These are phyloP conservation scores for Hystrix brachyura DNA, from an alignment of 2,113 vertebrate genomes.

Conservation along the genomic window DNA sequence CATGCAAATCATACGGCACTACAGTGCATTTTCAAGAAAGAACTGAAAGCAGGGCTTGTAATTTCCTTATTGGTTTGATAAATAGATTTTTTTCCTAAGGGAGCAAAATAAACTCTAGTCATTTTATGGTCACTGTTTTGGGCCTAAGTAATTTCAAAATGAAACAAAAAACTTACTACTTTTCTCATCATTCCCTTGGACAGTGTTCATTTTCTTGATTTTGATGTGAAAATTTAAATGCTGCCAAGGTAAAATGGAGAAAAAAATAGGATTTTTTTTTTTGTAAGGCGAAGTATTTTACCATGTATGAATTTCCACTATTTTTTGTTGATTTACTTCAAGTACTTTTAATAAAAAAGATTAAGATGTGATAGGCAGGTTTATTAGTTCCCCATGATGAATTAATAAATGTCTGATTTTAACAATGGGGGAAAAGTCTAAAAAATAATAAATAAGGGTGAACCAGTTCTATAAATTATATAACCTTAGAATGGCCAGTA, in stretches of 20 bases:
- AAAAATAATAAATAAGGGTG: constrained; percentile 50
- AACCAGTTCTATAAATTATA: not conserved
- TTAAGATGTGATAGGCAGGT: not conserved
- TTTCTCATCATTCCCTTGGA: not conserved
- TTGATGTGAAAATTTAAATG: constrained; percentile 47
- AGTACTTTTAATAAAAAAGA: not conserved
- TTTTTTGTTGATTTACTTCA: not conserved
- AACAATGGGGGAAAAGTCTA: not conserved
- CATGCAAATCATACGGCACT: constrained; percentile 67
- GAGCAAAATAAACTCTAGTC: not conserved
- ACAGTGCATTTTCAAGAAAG: constrained; percentile 61
- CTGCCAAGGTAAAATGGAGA: not conserved
- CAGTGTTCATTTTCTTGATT: not conserved
- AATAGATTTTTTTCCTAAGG: constrained; percentile 17
- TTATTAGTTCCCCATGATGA: not conserved
- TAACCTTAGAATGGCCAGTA: not conserved
- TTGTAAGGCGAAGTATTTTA: not conserved
- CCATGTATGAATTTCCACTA: not conserved
- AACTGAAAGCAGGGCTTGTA: constrained; percentile 52
- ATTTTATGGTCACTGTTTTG: not conserved
- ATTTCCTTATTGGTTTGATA: constrained; percentile 46
- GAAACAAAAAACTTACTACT: constrained; percentile 35
- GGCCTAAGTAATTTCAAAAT: constrained; percentile 39
- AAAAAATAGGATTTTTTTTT: not conserved
- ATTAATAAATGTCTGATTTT: not conserved